Conservation (phyloP, 2,113 vertebrate genomes). For the Stercorarius parasiticus region DNA sequence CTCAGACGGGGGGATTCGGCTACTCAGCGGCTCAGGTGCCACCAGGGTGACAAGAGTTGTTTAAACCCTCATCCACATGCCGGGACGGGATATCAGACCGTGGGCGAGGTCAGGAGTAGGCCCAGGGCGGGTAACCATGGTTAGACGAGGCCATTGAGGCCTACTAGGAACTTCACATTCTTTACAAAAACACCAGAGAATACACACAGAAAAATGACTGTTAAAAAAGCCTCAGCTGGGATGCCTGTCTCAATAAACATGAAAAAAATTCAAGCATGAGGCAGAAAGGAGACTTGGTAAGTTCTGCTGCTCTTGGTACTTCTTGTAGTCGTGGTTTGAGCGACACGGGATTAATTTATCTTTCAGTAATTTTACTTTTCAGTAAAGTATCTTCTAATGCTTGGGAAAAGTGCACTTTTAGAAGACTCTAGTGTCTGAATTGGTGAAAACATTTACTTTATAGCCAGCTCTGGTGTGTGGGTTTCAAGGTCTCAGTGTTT, state of each 20-base stretch:
- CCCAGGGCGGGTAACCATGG: fast-evolving
- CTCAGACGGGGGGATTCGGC: fast-evolving
- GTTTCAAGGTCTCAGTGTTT: not conserved
- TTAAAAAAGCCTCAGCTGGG: not conserved
- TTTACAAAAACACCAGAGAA: not conserved
- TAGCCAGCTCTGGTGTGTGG: no score
- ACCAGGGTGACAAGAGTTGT: fast-evolving
- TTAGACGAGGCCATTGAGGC: not conserved
- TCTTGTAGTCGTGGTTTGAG: not conserved
- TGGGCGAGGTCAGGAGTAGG: not conserved
- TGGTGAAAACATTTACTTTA: not conserved
- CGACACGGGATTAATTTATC: not conserved
- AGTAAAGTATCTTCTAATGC: not conserved
- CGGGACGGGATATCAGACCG: fast-evolving
- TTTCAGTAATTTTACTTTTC: not conserved
- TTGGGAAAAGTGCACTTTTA: not conserved
- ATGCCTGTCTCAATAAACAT: not conserved
- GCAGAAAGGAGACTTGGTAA: no score
- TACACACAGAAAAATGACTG: fast-evolving
- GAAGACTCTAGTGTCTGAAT: not conserved
- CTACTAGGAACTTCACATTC: not conserved
- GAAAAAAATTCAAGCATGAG: not conserved
- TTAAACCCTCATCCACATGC: not conserved
- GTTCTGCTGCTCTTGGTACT: not conserved
- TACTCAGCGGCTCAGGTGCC: fast-evolving